Percentiles rank a stretch among this genome's conserved stretches.
Conservation (phyloP, 2,113 vertebrate species). For the Pan troglodytes region NHGRI_mPanTro3-v2.1_pri NC_072401.2:101951001-101951500, state of each 20-base stretch:
- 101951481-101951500: background rate
- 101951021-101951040: background rate
- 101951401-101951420: background rate
- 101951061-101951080: background rate
- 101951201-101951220: background rate
- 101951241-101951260: background rate
- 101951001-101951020: background rate
- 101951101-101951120: background rate
- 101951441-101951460: background rate
- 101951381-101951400: background rate
- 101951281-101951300: background rate
- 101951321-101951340: background rate
- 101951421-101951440: background rate
- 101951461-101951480: background rate
- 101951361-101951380: background rate
- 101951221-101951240: background rate
- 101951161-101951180: background rate
- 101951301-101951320: background rate
- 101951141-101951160: background rate
- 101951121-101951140: background rate
- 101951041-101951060: background rate
- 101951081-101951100: background rate
- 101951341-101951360: background rate
- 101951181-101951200: background rate
- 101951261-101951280: background rate